phyloP scores from a whole-genome alignment of 2,113 vertebrate species.

The Pituophis catenifer region DNA sequence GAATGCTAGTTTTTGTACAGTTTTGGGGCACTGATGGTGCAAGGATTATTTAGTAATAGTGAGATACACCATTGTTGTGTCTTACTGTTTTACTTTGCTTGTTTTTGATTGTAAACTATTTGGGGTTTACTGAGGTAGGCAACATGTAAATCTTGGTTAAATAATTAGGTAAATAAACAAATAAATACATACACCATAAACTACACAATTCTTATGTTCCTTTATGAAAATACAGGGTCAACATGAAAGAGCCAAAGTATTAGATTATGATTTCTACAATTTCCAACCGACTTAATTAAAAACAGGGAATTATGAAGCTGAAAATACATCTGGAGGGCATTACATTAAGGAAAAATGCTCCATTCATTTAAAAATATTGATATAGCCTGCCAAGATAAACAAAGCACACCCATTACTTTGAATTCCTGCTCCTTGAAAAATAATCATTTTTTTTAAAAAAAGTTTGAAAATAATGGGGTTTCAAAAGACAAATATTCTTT shows the following conservation, averaged over 20 bases:
- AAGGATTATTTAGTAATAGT: background rate
- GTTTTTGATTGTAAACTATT: background rate
- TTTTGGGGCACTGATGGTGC: background rate
- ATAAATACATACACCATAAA: background rate
- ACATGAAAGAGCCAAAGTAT: background rate
- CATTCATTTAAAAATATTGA: background rate
- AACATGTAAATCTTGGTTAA: background rate
- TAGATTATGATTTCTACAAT: background rate
- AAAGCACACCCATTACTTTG: background rate
- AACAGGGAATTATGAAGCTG: background rate
- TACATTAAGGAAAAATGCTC: background rate
- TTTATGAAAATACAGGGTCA: background rate
- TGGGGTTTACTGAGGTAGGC: background rate
- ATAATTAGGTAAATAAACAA: background rate
- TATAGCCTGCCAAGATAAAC: background rate
- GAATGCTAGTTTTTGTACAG: background rate
- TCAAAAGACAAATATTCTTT: background rate
- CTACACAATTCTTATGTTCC: background rate
- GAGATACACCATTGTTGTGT: background rate
- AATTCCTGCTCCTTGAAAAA: background rate
- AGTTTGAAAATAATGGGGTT: background rate
- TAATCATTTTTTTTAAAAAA: background rate
- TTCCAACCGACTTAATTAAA: background rate
- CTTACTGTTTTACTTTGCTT: background rate
- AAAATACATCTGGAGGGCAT: background rate